These are phyloP conservation scores for Lepus oiostolus DNA, from an alignment of 2,797 vertebrate species.

Conservation along the genomic window DNA sequence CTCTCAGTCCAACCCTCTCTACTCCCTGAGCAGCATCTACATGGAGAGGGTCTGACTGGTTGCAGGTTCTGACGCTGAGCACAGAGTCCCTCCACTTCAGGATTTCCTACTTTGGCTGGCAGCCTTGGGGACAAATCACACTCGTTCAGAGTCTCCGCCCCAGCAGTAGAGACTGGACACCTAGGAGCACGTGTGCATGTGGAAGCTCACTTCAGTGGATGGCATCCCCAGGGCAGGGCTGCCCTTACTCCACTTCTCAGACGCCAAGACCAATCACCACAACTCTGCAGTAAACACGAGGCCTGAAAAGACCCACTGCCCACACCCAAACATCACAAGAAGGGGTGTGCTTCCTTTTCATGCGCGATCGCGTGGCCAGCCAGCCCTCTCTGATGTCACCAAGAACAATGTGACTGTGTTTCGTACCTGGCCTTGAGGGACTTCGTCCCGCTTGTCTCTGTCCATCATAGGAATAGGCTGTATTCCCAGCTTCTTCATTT, in stretches of 20 bases:
- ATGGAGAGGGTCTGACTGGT: accelerated
- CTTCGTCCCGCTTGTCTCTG: constrained; percentile 97
- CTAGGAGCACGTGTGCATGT: neutral
- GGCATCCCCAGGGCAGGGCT: neutral
- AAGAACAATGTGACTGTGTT: accelerated
- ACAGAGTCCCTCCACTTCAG: neutral
- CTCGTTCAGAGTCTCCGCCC: neutral
- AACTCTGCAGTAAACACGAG: neutral
- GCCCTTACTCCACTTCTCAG: neutral
- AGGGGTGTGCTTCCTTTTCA: accelerated
- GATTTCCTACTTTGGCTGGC: too few species aligned
- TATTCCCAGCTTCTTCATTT: constrained; percentile 98
- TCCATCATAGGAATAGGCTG: constrained; percentile 99
- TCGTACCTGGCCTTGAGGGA: constrained; percentile 97
- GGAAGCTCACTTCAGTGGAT: neutral
- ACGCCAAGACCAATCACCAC: neutral
- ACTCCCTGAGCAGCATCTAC: neutral
- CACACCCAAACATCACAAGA: neutral
- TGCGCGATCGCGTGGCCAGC: accelerated
- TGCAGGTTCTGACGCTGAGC: neutral
- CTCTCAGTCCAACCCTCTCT: neutral
- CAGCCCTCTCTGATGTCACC: neutral
- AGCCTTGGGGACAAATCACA: neutral
- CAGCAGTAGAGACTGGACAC: neutral
- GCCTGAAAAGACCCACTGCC: neutral